phyloP scores from a whole-genome alignment of 2,113 vertebrate genomes.

The Laticauda colubrina region DNA sequence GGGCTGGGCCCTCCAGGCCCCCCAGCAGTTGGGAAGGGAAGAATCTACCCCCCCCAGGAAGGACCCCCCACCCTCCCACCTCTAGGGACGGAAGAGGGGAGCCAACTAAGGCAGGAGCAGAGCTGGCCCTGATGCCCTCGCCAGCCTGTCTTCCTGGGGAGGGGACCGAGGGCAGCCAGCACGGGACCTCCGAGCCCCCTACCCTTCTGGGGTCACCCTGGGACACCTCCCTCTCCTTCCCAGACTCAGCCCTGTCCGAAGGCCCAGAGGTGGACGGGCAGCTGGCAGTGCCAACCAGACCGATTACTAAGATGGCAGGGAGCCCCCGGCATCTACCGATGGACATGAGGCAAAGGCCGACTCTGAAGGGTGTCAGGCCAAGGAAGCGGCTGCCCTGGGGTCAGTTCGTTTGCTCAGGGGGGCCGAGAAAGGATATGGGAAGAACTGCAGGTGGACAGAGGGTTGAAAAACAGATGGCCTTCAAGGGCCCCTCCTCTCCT shows the following conservation, averaged over 20 bases:
- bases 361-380: neutral
- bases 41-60: neutral
- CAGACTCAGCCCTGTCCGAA: neutral
- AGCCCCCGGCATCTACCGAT: neutral
- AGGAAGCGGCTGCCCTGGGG: neutral
- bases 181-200: neutral
- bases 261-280: neutral
- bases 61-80: neutral
- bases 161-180: too few relatives aligned
- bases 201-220: neutral
- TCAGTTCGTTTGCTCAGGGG: fast-evolving
- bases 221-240: neutral
- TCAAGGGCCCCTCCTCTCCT: neutral
- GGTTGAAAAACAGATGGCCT: neutral
- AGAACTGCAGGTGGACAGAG: neutral
- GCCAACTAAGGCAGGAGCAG: neutral
- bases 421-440: neutral
- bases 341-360: neutral
- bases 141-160: neutral
- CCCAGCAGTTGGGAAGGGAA: neutral
- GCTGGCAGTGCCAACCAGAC: neutral
- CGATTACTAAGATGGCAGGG: neutral
- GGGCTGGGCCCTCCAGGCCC: neutral
- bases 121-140: neutral
- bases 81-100: neutral